Conservation (phyloP, 2,113 vertebrate species). For the Manacus vitellinus region DNA sequence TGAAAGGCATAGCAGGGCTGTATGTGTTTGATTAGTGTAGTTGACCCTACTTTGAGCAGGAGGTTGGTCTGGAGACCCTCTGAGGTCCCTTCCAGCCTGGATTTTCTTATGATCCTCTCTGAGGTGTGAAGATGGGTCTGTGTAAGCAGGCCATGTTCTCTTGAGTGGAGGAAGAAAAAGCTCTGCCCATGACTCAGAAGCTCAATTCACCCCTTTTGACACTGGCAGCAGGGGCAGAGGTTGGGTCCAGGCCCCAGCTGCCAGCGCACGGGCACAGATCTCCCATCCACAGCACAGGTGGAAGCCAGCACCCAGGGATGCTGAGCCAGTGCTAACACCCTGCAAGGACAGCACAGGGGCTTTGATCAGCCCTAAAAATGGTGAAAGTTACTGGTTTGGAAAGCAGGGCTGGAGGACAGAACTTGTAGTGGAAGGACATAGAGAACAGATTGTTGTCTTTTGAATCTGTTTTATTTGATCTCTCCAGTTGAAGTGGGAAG, state of each 20-base stretch:
- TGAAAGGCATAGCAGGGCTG: background rate
- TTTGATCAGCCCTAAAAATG: background rate
- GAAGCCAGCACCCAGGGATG: background rate
- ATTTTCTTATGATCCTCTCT: background rate
- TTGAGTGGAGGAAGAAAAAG: background rate
- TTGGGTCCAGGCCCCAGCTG: background rate
- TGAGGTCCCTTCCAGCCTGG: background rate
- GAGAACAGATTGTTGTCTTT: background rate
- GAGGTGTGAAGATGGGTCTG: background rate
- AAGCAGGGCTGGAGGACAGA: background rate
- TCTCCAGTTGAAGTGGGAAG: background rate
- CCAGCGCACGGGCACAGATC: background rate
- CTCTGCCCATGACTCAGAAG: background rate
- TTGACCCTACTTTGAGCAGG: background rate
- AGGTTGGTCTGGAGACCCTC: background rate
- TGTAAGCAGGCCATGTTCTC: background rate
- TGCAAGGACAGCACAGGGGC: background rate
- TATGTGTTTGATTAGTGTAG: background rate
- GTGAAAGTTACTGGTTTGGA: background rate
- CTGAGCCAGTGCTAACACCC: background rate
- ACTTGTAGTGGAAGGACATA: background rate
- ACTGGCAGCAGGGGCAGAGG: background rate
- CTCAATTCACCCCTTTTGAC: background rate
- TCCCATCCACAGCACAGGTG: background rate
- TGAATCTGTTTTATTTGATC: background rate